These are phyloP conservation scores for Drosophila neonasuta DNA, from an alignment of 2,888 invertebrate genomes.

Conservation along the genomic window DNA sequence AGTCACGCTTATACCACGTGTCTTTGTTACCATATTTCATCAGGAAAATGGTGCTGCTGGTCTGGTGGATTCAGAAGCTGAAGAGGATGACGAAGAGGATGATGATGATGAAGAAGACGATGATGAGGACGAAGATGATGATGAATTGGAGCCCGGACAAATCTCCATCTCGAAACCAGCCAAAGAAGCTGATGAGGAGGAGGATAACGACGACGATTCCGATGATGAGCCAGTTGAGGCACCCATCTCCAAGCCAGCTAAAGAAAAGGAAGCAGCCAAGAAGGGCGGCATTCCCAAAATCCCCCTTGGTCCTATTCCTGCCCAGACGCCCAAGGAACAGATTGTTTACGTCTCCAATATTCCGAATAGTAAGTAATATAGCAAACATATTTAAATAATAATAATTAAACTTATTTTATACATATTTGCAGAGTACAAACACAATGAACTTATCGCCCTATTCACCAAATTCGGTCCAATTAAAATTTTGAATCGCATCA, in stretches of 20 bases:
- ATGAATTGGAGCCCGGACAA: slow-evolving; percentile 54
- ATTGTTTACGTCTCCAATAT: slow-evolving; percentile 54
- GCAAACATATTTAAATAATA: background rate
- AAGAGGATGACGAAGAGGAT: slow-evolving; percentile 36
- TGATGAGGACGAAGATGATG: slow-evolving; percentile 36
- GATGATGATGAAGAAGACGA: slow-evolving; percentile 32
- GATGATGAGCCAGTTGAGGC: slow-evolving; percentile 66
- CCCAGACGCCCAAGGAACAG: slow-evolving; percentile 43
- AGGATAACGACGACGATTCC: slow-evolving; percentile 24
- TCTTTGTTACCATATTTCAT: background rate
- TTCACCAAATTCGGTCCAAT: slow-evolving; percentile 73
- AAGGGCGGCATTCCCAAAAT: slow-evolving; percentile 61
- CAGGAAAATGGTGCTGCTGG: slow-evolving; percentile 33
- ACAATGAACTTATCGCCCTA: slow-evolving; percentile 58
- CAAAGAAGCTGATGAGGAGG: slow-evolving; percentile 10
- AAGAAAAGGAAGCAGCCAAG: background rate
- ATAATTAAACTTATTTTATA: background rate
- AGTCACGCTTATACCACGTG: slow-evolving; percentile 4
- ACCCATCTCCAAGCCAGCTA: slow-evolving; percentile 49
- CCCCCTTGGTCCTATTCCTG: slow-evolving; percentile 36
- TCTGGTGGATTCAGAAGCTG: slow-evolving; percentile 30
- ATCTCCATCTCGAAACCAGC: slow-evolving; percentile 12
- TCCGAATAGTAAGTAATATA: slow-evolving; percentile 59
- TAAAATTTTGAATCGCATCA: slow-evolving; percentile 39
- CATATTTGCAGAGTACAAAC: slow-evolving; percentile 54